phyloP scores from a whole-genome alignment of 2,113 vertebrate species.

The Camelus dromedarius region DNA sequence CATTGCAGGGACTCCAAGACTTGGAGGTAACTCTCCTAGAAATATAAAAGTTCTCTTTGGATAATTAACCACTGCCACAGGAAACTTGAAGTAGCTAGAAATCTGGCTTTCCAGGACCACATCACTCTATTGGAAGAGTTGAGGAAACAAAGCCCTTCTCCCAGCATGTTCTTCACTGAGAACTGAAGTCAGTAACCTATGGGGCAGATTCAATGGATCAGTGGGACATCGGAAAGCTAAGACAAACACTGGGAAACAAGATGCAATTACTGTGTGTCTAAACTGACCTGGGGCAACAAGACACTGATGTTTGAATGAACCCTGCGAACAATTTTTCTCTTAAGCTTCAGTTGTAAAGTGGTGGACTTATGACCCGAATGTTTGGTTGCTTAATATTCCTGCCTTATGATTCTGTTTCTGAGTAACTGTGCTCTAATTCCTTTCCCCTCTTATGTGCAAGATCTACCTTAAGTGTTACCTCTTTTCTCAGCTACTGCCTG shows the following conservation, averaged over 20 bases:
- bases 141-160: conserved; percentile 78
- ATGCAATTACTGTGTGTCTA: conserved; percentile 58
- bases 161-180: conserved; percentile 70
- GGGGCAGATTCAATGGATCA: conserved; percentile 73
- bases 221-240: conserved; percentile 65
- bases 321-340: background rate
- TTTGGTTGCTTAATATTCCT: background rate
- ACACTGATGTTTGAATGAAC: background rate
- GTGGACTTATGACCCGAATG: background rate
- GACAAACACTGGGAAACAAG: conserved; percentile 75
- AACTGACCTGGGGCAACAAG: conserved; percentile 10
- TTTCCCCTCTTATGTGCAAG: background rate
- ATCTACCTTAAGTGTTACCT: background rate
- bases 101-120: conserved; percentile 71
- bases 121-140: conserved; percentile 39
- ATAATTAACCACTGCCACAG: conserved; percentile 79
- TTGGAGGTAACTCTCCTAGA: conserved; percentile 73
- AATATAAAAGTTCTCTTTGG: conserved; percentile 79
- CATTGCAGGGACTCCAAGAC: conserved; percentile 74
- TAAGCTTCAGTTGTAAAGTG: background rate
- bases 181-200: conserved; percentile 58
- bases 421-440: background rate
- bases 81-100: conserved; percentile 73
- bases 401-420: background rate
- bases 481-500: background rate